A percentile compares a stretch with the other conserved stretches of the same genome.
These are phyloP conservation scores for Scolopax mira DNA, from an alignment of 2,113 vertebrate genomes.

Conservation along the genomic window DNA sequence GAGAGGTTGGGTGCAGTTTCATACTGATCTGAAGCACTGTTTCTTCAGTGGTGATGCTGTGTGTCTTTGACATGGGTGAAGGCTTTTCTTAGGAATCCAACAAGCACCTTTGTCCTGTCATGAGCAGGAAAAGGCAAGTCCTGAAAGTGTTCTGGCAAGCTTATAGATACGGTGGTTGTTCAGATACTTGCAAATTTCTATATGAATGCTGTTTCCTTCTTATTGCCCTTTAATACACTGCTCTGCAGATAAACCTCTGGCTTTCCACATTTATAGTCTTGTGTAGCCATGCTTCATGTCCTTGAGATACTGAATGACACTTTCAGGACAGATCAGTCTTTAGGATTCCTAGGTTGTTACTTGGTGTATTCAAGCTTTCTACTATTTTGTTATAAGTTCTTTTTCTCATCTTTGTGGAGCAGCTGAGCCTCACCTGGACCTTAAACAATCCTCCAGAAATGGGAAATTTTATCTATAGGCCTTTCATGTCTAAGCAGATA, in stretches of 20 bases:
- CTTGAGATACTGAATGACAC: background rate
- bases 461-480: background rate
- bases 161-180: background rate
- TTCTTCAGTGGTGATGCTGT: background rate
- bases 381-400: background rate
- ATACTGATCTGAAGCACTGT: background rate
- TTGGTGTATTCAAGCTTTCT: background rate
- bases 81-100: background rate
- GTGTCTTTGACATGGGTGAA: background rate
- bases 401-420: background rate
- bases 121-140: background rate
- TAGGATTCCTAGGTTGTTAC: background rate
- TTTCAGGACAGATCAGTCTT: fast-evolving
- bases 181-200: background rate
- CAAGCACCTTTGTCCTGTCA: background rate
- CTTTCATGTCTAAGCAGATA: background rate
- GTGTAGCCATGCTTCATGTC: background rate
- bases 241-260: background rate
- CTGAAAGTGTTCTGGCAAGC: background rate
- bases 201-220: background rate
- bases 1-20: background rate
- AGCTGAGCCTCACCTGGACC: background rate
- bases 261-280: background rate
- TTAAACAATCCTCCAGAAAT: background rate
- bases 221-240: background rate